Conservation (phyloP, 2,888 invertebrate genomes). For the Sepioteuthis lessoniana region DNA sequence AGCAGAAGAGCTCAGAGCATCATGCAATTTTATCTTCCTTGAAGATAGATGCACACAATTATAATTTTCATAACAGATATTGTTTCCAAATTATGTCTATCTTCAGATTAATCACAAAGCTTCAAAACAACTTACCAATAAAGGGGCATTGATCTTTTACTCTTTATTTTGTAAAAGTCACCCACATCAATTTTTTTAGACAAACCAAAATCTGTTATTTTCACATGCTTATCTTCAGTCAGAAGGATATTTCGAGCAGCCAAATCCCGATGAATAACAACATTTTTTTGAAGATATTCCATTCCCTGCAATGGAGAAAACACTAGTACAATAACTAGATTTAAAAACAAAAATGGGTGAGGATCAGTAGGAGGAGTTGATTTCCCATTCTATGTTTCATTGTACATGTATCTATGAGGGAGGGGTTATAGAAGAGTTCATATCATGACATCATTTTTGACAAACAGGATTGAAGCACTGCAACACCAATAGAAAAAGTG, state of each 20-base stretch:
- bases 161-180: background rate
- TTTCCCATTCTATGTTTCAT: too few species aligned
- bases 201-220: slow-evolving; percentile 40
- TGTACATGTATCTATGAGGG: too few species aligned
- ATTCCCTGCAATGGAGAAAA: background rate
- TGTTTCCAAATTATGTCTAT: too few species aligned
- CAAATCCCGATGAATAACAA: slow-evolving; percentile 25
- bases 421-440: too few species aligned
- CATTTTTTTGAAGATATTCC: background rate
- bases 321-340: background rate
- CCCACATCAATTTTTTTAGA: background rate
- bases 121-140: background rate
- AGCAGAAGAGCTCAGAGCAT: too few species aligned
- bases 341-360: background rate
- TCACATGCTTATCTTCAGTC: background rate
- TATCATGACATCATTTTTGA: too few species aligned
- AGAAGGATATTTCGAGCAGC: slow-evolving; percentile 38
- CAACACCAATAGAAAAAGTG: too few species aligned
- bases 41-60: too few species aligned
- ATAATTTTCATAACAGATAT: too few species aligned
- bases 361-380: background rate
- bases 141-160: background rate
- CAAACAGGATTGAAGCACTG: too few species aligned
- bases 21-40: too few species aligned
- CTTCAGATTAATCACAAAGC: background rate